These are phyloP conservation scores for Dicyrtoma fusca DNA, from an alignment of 2,888 invertebrate species.

Conservation along the genomic window DNA sequence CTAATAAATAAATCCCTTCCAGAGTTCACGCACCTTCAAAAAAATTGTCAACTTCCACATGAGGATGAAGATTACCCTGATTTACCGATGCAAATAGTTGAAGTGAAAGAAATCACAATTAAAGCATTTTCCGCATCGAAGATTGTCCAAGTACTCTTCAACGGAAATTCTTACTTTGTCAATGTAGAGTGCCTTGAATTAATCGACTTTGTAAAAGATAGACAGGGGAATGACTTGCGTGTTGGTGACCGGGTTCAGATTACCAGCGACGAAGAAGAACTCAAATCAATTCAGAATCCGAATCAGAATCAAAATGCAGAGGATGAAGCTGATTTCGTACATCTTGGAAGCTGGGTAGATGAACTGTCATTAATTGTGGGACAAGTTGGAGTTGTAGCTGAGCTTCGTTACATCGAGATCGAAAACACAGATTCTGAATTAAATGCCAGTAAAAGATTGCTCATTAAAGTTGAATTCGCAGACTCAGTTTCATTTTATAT, in stretches of 20 bases:
- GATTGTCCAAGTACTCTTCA: background rate
- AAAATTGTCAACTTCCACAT: background rate
- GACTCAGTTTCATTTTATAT: background rate
- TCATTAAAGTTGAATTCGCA: constrained; percentile 3
- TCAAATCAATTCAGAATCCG: background rate
- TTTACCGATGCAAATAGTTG: constrained; percentile 4
- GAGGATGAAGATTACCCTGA: background rate
- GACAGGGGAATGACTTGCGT: background rate
- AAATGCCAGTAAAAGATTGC: background rate
- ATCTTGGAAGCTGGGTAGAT: background rate
- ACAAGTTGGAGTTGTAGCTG: constrained; percentile 5
- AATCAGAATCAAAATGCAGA: too few relatives aligned
- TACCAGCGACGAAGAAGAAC: background rate
- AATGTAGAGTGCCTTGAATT: background rate
- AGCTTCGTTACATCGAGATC: background rate
- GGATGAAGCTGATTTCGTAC: too few relatives aligned
- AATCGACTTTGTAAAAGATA: background rate
- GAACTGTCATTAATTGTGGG: constrained; percentile 3
- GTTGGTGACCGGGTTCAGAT: constrained; percentile 1
- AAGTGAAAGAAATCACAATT: constrained; percentile 9
- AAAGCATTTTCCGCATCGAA: constrained; percentile 10
- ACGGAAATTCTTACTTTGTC: background rate
- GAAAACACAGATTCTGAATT: too few relatives aligned
- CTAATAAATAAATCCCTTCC: background rate
- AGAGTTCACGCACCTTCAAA: constrained; percentile 12